Evolutionary conservation across 2,113 vertebrate genomes (phyloP), one percentile per base, ranked within the genome.

Genomic region (Rhagologus leucostigma): DNA sequence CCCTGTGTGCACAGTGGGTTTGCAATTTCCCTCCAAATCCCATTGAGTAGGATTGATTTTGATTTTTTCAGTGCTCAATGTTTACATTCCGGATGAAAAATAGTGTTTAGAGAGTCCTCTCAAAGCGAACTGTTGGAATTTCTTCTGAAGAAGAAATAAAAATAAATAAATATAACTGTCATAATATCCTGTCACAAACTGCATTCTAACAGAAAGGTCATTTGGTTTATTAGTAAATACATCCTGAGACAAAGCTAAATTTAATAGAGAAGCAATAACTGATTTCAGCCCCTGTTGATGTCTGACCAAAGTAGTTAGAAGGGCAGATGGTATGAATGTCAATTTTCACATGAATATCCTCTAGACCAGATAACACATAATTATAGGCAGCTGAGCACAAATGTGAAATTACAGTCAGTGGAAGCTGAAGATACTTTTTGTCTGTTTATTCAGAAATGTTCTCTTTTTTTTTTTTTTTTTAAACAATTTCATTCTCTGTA

Each of bases 181-280:
- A n/a, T 17, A 76, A 37, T 77, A 76, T 74, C 80, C 87, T 95
- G 73, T 30, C 93, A 97, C 84, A 98, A 96, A 95, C 67, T 76
- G 12, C 74, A 76, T 81, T 90, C 73, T 93, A 97, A 94, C 92
- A 96, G 81, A 95, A 97, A 98, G 94, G 94, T 96, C 96, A 95
- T 85, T 95, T 81, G 70, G 89, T 97, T 96, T 93, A 92, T 95
- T 94, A 95, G 91, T 73, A 95, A 97, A 97, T 90, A 84, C 13
- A 96, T 92, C 95, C 95, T 78, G 69, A 96, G 87, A 95, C 96
- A 96, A 94, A 97, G 81, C 77, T 88, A 77, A 97, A 96, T 92
- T 96, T 97, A 96, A 97, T 90, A 87, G 69, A 95, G 76, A 87
- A 95, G 78, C 95, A 97, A 95, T 95, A 96, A 94, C 91, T 75